Evolutionary conservation across 2,797 vertebrate species (phyloP), one percentile per base, ranked within the genome.

Genomic region (Sebastiscus albofasciatus): DNA sequence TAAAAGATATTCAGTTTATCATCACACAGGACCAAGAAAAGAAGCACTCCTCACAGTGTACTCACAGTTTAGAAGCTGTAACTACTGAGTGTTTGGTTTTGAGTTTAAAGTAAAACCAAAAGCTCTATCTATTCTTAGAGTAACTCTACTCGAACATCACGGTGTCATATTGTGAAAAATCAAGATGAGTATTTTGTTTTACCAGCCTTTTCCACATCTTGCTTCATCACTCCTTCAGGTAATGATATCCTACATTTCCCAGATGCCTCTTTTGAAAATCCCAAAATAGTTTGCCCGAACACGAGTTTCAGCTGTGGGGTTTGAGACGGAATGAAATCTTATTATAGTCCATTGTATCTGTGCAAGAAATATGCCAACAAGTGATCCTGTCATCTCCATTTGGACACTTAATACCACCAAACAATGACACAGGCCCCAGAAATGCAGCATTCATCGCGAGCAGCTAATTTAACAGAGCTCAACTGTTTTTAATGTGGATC

Each of bases 401-500:
- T 67, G 24, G 27, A 80, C 3, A 8, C 1, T 27, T 60, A 31
- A 62, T 22, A 39, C 22, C 46, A 29, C 18, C 16, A 36, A 79
- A 83, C 46, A 77, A 77, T 52, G 39, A 72, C 54, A 39, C 49
- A n/a, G 31, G 56, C 29, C 20, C 20, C 78, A 77, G 55, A 69
- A 31, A 72, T 4, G 66, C 65, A 84, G 4, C 64, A 54, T 75
- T 75, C 54, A 71, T 80, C 72, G 78, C 14, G 6, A 67, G 67
- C 2, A 42, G 58, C 69, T 77, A 59, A 81, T 81, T 82, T 58
- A 85, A 12, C 79, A 54, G 18, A 46, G 69, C 67, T 78, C 52
- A 10, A 72, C 56, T 78, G 79, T 85, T 89, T 49, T 83, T 68
- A 64, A 67, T 64, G 70, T 67, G 77, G 82, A 82, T 82, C 61